Evolutionary conservation across 1,140 invertebrate species (phyloP).

Genomic region (Anoplolepis gracilipes): DNA sequence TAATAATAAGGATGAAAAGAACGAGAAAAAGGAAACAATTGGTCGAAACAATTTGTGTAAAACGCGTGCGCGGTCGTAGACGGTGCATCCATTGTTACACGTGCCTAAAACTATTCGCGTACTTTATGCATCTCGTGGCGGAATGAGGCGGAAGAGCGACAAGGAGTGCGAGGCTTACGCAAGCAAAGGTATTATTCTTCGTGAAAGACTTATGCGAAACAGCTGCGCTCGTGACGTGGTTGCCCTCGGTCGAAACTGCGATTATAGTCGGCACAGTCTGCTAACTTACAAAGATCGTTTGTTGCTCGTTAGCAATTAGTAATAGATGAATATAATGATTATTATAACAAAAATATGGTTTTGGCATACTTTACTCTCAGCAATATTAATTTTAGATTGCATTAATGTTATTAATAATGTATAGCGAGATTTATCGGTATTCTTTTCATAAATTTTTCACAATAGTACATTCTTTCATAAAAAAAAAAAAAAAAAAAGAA

Average conservation of each 20-base stretch:
- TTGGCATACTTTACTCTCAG: neutral
- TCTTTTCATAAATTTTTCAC: neutral
- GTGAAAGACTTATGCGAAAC: slow-evolving; percentile 81
- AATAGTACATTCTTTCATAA: neutral
- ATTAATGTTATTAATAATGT: neutral
- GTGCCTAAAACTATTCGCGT: slow-evolving; percentile 49
- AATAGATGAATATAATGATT: slow-evolving; percentile 72
- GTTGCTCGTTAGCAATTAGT: slow-evolving; percentile 55
- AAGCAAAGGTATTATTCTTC: slow-evolving; percentile 81
- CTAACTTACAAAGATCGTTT: slow-evolving; percentile 76
- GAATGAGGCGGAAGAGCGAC: neutral
- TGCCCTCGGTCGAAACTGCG: slow-evolving; percentile 41
- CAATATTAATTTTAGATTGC: neutral
- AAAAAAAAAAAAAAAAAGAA: neutral
- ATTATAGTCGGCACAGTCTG: slow-evolving; percentile 56
- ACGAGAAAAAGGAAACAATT: slow-evolving; percentile 18
- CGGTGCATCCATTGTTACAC: slow-evolving; percentile 30
- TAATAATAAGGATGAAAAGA: neutral
- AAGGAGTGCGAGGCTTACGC: slow-evolving; percentile 65
- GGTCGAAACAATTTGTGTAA: neutral
- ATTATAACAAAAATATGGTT: slow-evolving; percentile 53
- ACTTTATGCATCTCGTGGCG: slow-evolving; percentile 57
- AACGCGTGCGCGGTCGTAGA: slow-evolving; percentile 40
- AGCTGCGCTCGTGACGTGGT: slow-evolving; percentile 76
- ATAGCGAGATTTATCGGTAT: neutral